Evolutionary conservation across 2,888 invertebrate species (phyloP).

Genomic region (Aplocera efformata): DNA sequence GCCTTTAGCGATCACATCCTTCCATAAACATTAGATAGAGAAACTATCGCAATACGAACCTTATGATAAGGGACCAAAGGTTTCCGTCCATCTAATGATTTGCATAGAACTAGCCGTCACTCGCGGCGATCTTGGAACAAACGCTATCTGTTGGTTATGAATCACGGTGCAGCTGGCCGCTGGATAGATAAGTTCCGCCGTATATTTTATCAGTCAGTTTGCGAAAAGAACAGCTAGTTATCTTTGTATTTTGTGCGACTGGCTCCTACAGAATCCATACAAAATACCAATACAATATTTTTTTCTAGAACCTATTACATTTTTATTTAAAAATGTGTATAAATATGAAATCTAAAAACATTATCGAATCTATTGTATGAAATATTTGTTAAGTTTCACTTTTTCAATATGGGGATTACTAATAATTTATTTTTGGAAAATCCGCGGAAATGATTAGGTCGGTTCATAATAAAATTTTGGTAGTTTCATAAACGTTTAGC

Average conservation of each 20-base stretch:
- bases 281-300: too few relatives aligned
- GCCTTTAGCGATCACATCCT: slow-evolving; percentile 12
- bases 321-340: too few relatives aligned
- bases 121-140: slow-evolving; percentile 48
- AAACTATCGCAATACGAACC: slow-evolving; percentile 1
- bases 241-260: not conserved
- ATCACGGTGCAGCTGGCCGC: slow-evolving; percentile 61
- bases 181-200: slow-evolving; percentile 73
- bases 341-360: too few relatives aligned
- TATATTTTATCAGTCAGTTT: slow-evolving; percentile 39
- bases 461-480: too few relatives aligned
- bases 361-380: too few relatives aligned
- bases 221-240: slow-evolving; percentile 9
- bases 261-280: too few relatives aligned
- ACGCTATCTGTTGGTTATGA: slow-evolving; percentile 54
- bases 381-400: too few relatives aligned
- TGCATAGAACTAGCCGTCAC: slow-evolving; percentile 28
- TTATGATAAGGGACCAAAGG: slow-evolving; percentile 3
- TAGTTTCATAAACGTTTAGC: too few relatives aligned
- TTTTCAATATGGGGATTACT: too few relatives aligned
- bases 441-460: too few relatives aligned
- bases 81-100: slow-evolving; percentile 17
- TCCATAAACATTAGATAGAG: slow-evolving; percentile 8
- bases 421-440: too few relatives aligned
- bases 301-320: too few relatives aligned